Evolutionary conservation across 2,797 vertebrate genomes (phyloP).

Genomic region (Craterocephalus amniculus): DNA sequence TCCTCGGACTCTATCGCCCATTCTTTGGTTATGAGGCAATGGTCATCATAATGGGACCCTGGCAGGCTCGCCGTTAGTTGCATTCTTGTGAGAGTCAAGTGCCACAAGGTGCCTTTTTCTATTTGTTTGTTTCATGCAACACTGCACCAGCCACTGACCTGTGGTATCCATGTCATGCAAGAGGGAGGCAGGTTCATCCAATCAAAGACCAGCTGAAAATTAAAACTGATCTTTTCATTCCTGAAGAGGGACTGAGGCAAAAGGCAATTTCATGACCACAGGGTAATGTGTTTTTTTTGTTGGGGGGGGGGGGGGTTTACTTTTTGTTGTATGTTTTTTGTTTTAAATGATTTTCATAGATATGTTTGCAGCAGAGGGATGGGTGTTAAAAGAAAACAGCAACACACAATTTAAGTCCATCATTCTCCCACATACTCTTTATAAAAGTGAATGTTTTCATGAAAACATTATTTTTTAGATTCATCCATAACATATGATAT

Average conservation of each 20-base stretch:
- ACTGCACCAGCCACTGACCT: constrained; percentile 96
- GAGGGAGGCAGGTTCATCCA: constrained; percentile 91
- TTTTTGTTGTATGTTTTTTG: constrained; percentile 21
- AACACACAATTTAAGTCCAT: not conserved
- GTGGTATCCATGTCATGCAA: constrained; percentile 88
- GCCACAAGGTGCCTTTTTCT: constrained; percentile 98
- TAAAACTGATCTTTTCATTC: constrained; percentile 93
- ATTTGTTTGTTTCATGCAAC: constrained; percentile 99
- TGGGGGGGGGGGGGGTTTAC: too few relatives aligned
- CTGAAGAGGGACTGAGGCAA: constrained; percentile 82
- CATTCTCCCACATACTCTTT: not conserved
- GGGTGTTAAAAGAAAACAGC: not conserved
- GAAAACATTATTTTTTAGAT: constrained; percentile 14
- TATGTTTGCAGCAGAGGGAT: not conserved
- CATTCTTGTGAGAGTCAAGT: constrained; percentile 90
- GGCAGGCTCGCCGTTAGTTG: constrained; percentile 81
- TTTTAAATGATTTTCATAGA: not conserved
- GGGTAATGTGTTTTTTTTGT: constrained; percentile 26
- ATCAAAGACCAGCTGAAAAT: constrained; percentile 94
- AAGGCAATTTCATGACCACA: constrained; percentile 85
- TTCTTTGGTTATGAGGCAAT: constrained; percentile 75
- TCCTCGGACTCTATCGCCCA: not conserved
- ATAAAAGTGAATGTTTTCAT: constrained; percentile 1
- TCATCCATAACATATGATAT: constrained; percentile 44
- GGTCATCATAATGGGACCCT: constrained; percentile 87